Percentiles rank a stretch among this genome's conserved stretches.
These are phyloP conservation scores for Melopsittacus undulatus DNA, from an alignment of 2,797 vertebrate species.

Conservation along the genomic window DNA sequence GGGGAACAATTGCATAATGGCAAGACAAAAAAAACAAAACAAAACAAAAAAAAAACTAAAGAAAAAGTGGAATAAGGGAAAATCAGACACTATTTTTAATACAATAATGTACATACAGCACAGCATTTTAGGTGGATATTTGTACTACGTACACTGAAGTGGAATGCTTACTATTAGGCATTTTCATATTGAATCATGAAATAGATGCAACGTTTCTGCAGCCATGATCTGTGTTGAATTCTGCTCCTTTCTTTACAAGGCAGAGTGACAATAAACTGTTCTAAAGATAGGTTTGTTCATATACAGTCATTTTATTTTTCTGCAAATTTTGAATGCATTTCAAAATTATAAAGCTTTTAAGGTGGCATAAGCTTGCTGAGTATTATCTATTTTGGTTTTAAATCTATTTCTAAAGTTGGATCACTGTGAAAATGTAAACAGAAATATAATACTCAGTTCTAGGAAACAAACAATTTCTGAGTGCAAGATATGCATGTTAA, in stretches of 20 bases:
- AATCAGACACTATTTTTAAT: background rate
- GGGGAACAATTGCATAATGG: background rate
- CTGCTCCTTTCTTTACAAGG: background rate
- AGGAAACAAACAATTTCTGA: background rate
- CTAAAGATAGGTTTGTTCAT: background rate
- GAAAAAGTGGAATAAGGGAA: background rate
- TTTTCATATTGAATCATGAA: background rate
- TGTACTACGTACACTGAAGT: background rate
- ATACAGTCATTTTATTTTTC: background rate
- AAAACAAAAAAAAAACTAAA: too few species aligned
- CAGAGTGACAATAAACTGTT: background rate
- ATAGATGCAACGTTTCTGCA: background rate
- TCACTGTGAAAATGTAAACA: background rate
- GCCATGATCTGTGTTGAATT: background rate
- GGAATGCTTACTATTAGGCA: background rate
- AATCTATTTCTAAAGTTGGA: background rate
- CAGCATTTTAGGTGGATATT: background rate
- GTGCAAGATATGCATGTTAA: background rate
- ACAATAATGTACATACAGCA: background rate
- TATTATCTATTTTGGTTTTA: background rate
- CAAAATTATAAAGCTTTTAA: background rate
- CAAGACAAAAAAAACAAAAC: background rate
- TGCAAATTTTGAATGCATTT: background rate
- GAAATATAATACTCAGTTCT: background rate
- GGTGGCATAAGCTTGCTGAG: background rate